Evolutionary conservation across 2,888 invertebrate species (phyloP).

Genomic region (Tridacna gigas): DNA sequence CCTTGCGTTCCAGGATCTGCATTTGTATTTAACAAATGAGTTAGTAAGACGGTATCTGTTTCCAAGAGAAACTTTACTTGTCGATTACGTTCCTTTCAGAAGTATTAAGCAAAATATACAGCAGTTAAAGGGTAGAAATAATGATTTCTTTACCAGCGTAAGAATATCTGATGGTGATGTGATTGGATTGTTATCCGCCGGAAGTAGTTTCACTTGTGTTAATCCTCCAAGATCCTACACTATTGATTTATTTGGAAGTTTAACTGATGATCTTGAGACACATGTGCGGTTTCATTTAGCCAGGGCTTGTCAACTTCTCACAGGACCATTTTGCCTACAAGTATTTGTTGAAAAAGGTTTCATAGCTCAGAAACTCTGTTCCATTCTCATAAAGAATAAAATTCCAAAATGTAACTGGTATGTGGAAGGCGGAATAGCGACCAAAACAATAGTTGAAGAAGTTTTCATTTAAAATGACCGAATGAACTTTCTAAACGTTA

Average conservation of each 20-base stretch:
- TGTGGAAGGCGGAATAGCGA: slow-evolving; percentile 46
- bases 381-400: slow-evolving; percentile 31
- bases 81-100: slow-evolving; percentile 47
- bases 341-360: slow-evolving; percentile 59
- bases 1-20: not conserved
- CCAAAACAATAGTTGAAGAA: slow-evolving; percentile 57
- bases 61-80: slow-evolving; percentile 29
- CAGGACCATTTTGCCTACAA: slow-evolving; percentile 48
- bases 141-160: slow-evolving; percentile 42
- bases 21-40: not conserved
- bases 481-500: no score
- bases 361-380: slow-evolving; percentile 51
- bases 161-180: slow-evolving; percentile 13
- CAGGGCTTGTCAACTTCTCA: slow-evolving; percentile 21
- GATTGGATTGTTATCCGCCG: slow-evolving; percentile 50
- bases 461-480: not conserved
- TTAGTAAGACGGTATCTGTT: slow-evolving; percentile 30
- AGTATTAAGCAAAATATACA: slow-evolving; percentile 34
- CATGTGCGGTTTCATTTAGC: slow-evolving; percentile 49
- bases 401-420: slow-evolving; percentile 54
- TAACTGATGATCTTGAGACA: slow-evolving; percentile 25
- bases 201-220: slow-evolving; percentile 45
- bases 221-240: slow-evolving; percentile 56
- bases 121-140: slow-evolving; percentile 36
- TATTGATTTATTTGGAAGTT: slow-evolving; percentile 53